Evolutionary conservation across 1,140 invertebrate genomes (phyloP).

Genomic region (Eumaeus atala): DNA sequence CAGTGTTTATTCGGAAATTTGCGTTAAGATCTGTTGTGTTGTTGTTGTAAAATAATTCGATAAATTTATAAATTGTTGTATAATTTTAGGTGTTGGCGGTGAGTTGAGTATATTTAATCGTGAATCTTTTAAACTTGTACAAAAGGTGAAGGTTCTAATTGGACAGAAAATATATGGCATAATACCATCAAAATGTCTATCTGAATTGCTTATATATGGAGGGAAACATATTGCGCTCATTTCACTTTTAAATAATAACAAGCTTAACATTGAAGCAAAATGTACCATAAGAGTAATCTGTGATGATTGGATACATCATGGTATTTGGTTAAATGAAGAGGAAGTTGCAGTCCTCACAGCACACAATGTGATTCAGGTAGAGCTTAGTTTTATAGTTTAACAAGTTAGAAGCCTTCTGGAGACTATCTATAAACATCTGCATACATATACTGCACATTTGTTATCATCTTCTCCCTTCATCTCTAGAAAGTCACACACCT

Average conservation of each 20-base stretch:
- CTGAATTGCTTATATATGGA: constrained; percentile 47
- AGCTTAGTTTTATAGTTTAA: not conserved
- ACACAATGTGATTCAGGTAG: constrained; percentile 61
- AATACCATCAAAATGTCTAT: constrained; percentile 27
- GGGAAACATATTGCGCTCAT: constrained; percentile 50
- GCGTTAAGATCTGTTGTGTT: no score
- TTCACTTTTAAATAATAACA: not conserved
- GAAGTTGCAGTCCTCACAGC: constrained; percentile 45
- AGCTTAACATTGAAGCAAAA: not conserved
- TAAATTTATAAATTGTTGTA: no score
- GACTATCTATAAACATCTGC: no score
- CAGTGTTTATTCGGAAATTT: no score
- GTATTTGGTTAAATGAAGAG: constrained; percentile 31
- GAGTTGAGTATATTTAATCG: constrained; percentile 35
- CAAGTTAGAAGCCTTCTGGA: no score
- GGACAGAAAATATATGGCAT: constrained; percentile 59
- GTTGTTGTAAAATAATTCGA: no score
- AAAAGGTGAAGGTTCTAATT: constrained; percentile 31
- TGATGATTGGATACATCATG: constrained; percentile 56
- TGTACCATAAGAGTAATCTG: constrained; percentile 28
- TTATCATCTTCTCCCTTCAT: no score
- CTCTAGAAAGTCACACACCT: no score
- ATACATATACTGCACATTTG: no score
- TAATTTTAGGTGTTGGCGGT: constrained; percentile 50
- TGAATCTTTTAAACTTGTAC: constrained; percentile 26